phyloP scores from a whole-genome alignment of 2,797 vertebrate species.

The Sciurus vulgaris region DNA sequence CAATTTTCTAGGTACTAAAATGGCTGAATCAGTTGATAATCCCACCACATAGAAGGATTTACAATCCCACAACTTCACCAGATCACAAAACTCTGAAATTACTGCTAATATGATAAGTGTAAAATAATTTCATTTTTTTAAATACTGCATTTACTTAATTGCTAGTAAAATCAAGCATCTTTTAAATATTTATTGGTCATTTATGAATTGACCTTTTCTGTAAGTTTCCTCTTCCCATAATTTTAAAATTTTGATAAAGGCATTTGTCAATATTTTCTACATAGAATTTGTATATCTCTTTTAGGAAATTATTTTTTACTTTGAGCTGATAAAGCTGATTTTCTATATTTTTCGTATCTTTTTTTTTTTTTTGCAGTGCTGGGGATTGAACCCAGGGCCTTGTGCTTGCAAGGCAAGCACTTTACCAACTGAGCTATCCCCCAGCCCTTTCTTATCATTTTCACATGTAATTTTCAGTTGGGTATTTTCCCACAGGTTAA shows the following conservation, averaged over 20 bases:
- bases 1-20: conserved; percentile 16
- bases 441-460: not conserved
- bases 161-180: not conserved
- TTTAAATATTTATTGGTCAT: not conserved
- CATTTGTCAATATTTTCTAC: conserved; percentile 21
- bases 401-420: no score
- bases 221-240: not conserved
- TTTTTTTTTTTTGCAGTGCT: no score
- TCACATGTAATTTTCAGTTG: not conserved
- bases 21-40: not conserved
- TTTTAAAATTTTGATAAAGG: conserved; percentile 24
- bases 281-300: not conserved
- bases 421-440: no score
- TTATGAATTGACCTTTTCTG: conserved; percentile 20
- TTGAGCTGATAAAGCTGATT: not conserved
- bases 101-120: not conserved
- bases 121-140: conserved; percentile 13
- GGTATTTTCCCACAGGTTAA: not conserved
- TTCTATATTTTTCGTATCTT: not conserved
- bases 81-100: not conserved
- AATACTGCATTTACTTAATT: not conserved
- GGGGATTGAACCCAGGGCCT: no score
- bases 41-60: not conserved
- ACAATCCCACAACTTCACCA: not conserved
- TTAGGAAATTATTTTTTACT: conserved; percentile 17